Conservation (phyloP, 2,888 invertebrate species). For the Apodemia mormo region DNA sequence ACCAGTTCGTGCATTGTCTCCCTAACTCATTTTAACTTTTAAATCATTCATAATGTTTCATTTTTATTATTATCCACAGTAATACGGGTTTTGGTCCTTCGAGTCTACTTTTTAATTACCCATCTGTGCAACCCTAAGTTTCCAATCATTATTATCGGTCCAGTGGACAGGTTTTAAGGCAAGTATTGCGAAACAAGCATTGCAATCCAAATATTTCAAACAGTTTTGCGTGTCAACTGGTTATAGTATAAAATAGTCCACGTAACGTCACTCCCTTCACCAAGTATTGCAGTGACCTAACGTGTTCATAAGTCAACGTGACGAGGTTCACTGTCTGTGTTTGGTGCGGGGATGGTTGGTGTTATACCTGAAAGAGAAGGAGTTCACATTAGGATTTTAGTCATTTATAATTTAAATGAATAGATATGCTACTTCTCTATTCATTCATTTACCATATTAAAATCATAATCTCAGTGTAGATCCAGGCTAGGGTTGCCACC, state of each 20-base stretch:
- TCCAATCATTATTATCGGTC: not conserved
- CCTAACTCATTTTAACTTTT: not conserved
- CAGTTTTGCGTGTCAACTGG: not conserved
- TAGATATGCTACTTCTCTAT: no score
- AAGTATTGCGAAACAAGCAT: not conserved
- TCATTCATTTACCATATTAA: no score
- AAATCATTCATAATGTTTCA: not conserved
- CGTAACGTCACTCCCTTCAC: not conserved
- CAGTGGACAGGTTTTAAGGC: not conserved
- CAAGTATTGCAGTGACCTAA: not conserved
- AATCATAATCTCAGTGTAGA: no score
- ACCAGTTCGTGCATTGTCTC: not conserved
- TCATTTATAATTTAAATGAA: not conserved
- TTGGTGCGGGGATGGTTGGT: conserved; percentile 23
- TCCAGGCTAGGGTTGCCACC: no score
- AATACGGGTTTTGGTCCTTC: not conserved
- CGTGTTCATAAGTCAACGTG: conserved; percentile 41
- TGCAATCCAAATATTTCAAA: not conserved
- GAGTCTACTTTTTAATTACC: not conserved
- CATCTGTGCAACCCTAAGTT: not conserved
- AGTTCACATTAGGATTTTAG: not conserved
- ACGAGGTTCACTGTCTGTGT: conserved; percentile 19
- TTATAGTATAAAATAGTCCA: conserved; percentile 12
- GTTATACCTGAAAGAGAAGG: conserved; percentile 38
- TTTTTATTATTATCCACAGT: not conserved